These are phyloP conservation scores for Drosophila vallismaia DNA, from an alignment of 2,888 invertebrate species.

Conservation along the genomic window DNA sequence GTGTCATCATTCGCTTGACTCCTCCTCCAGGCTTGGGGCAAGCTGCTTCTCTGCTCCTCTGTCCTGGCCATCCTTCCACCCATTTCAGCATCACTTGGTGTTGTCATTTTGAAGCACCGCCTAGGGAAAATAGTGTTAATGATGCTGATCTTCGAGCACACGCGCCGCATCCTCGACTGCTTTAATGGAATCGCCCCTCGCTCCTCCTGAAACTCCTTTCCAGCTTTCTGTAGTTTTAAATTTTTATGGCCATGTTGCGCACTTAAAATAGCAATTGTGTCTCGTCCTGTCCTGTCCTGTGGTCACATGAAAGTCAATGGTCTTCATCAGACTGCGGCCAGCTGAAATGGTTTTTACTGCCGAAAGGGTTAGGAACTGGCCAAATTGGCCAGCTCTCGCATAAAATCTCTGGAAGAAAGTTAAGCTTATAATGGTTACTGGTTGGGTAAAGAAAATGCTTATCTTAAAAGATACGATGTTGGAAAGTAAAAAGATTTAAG, in stretches of 20 bases:
- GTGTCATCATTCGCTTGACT: constrained; percentile 38
- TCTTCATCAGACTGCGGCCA: constrained; percentile 31
- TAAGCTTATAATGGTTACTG: background rate
- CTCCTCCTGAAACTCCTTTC: constrained; percentile 1
- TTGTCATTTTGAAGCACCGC: constrained; percentile 66
- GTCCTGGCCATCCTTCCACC: background rate
- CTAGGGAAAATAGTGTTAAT: constrained; percentile 78
- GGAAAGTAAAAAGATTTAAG: background rate
- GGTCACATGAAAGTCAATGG: constrained; percentile 49
- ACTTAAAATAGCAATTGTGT: constrained; percentile 61
- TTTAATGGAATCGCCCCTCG: constrained; percentile 56
- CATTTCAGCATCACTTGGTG: constrained; percentile 5
- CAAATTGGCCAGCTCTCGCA: constrained; percentile 23
- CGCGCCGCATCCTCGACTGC: constrained; percentile 59
- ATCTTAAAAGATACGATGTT: background rate
- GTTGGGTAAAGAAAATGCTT: background rate
- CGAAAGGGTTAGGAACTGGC: constrained; percentile 24
- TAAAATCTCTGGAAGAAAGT: constrained; percentile 23
- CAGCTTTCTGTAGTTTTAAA: constrained; percentile 45
- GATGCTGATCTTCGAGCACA: constrained; percentile 73
- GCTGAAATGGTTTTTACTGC: constrained; percentile 20
- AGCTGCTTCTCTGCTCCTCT: background rate
- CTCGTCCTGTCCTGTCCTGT: constrained; percentile 39
- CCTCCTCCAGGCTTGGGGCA: background rate
- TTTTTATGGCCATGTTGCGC: constrained; percentile 56